Evolutionary conservation across 2,797 vertebrate species (phyloP).

Genomic region (Holocentrus rufus): DNA sequence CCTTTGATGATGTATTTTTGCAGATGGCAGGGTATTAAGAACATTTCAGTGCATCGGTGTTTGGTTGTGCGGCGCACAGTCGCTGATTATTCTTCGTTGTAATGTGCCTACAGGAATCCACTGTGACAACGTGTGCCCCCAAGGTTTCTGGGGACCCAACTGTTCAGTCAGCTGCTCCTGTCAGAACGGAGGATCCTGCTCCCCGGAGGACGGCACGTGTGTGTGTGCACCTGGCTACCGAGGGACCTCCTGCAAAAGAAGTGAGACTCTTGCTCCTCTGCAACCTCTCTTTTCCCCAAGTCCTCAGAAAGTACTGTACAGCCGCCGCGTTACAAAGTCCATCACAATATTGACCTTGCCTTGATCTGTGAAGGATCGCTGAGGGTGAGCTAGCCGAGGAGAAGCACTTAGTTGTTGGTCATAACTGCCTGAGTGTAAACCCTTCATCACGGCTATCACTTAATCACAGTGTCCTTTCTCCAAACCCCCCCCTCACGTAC

Average conservation of each 20-base stretch:
- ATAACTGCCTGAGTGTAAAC: constrained; percentile 70
- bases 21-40: constrained; percentile 51
- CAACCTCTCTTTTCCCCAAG: constrained; percentile 4
- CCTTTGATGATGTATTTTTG: constrained; percentile 53
- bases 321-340: constrained; percentile 22
- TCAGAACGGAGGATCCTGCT: constrained; percentile 96
- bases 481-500: constrained; percentile 37
- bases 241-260: constrained; percentile 95
- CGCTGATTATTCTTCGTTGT: constrained; percentile 59
- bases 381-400: constrained; percentile 56
- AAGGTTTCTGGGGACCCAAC: constrained; percentile 96
- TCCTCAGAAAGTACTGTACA: constrained; percentile 20
- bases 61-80: constrained; percentile 45
- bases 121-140: constrained; percentile 91
- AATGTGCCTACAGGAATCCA: constrained; percentile 86
- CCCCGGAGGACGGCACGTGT: constrained; percentile 93
- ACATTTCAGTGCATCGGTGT: constrained; percentile 47
- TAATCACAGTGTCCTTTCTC: constrained; percentile 77
- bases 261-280: constrained; percentile 80
- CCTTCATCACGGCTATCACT: constrained; percentile 77
- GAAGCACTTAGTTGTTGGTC: constrained; percentile 69
- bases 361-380: constrained; percentile 64
- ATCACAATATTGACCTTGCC: constrained; percentile 68
- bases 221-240: constrained; percentile 95
- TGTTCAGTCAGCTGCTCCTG: constrained; percentile 96